Conservation (phyloP, 2,797 vertebrate genomes). For the Rhinichthys osculus region DNA sequence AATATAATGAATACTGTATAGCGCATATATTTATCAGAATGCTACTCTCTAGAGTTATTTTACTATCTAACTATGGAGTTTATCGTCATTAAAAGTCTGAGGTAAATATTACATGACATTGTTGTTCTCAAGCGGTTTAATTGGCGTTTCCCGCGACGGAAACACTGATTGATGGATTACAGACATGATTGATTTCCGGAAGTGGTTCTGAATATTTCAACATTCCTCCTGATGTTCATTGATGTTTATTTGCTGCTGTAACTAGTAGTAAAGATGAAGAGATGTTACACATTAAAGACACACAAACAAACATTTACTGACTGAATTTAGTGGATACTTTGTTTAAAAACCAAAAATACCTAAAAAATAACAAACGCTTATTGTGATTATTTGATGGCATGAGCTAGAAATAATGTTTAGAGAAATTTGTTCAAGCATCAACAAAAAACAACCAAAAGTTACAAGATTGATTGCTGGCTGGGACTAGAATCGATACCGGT, state of each 20-base stretch:
- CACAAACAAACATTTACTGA: neutral
- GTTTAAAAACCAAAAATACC: neutral
- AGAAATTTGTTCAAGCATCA: neutral
- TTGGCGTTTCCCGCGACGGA: rapidly evolving
- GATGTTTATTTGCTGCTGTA: neutral
- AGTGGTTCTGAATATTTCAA: neutral
- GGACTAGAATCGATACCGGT: neutral
- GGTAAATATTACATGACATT: no score
- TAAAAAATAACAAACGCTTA: neutral
- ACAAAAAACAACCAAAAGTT: no score
- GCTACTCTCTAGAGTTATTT: no score
- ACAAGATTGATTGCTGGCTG: neutral
- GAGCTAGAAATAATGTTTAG: neutral
- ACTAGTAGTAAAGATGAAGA: neutral
- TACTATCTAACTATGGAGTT: no score
- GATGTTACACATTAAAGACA: neutral
- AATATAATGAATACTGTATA: no score
- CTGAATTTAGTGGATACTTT: neutral
- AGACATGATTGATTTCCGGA: neutral
- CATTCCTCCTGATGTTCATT: neutral
- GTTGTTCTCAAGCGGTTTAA: no score
- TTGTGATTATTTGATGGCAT: neutral
- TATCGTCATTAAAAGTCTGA: no score
- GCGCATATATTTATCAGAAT: no score
- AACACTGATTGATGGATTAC: neutral